These are phyloP conservation scores for Otus scops DNA, from an alignment of 2,797 vertebrate genomes.

Conservation along the genomic window DNA sequence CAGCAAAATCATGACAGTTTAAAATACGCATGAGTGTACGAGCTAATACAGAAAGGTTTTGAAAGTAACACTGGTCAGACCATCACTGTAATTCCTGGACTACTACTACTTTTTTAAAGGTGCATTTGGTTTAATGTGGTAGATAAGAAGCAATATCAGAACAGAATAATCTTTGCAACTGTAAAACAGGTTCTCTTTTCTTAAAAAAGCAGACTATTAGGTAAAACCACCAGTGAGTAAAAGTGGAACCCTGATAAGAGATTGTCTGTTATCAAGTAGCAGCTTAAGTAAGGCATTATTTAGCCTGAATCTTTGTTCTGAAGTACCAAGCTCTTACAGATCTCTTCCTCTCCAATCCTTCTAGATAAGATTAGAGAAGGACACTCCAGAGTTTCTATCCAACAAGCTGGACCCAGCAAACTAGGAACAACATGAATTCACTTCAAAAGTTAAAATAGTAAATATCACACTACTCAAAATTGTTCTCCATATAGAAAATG, in stretches of 20 bases:
- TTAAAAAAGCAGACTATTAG: neutral
- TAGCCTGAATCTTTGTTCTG: neutral
- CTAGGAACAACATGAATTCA: neutral
- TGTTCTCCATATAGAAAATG: neutral
- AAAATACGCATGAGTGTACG: fast-evolving
- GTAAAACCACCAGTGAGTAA: neutral
- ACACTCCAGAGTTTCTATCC: neutral
- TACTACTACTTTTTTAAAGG: neutral
- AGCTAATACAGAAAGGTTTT: neutral
- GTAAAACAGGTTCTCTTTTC: neutral
- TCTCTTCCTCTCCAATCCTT: neutral
- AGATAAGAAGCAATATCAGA: neutral
- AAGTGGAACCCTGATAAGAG: neutral
- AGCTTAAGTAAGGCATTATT: neutral
- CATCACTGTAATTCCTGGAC: neutral
- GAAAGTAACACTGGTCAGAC: neutral
- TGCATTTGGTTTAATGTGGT: neutral
- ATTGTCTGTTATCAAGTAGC: neutral
- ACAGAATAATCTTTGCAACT: neutral
- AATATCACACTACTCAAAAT: neutral
- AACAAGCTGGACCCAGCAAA: neutral
- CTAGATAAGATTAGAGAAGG: neutral
- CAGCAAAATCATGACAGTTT: neutral
- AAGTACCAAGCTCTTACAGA: neutral
- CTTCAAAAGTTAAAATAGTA: neutral